Conservation (phyloP, 2,888 invertebrate species). For the Megamerina dolium region DNA sequence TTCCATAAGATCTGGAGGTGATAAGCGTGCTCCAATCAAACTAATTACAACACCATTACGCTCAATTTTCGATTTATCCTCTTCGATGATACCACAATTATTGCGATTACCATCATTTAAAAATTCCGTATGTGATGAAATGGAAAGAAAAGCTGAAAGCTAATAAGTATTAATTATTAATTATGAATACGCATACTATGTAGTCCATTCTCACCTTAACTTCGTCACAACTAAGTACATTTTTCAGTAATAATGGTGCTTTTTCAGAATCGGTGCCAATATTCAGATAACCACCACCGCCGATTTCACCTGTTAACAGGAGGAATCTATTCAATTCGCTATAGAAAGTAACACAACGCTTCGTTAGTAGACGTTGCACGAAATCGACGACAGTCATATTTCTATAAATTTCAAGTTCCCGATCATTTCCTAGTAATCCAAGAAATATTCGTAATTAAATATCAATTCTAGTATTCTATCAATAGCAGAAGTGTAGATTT, state of each 20-base stretch:
- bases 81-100: conserved; percentile 50
- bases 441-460: too few species aligned
- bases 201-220: conserved; percentile 47
- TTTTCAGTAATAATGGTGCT: conserved; percentile 49
- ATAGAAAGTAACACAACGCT: conserved; percentile 53
- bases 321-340: conserved; percentile 49
- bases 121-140: conserved; percentile 55
- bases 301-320: conserved; percentile 48
- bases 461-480: too few species aligned
- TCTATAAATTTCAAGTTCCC: conserved; percentile 46
- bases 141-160: conserved; percentile 53
- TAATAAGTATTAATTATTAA: conserved; percentile 10
- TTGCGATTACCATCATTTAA: conserved; percentile 55
- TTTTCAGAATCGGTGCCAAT: conserved; percentile 52
- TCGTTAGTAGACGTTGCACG: conserved; percentile 52
- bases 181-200: background rate
- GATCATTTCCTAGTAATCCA: conserved; percentile 29
- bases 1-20: conserved; percentile 52
- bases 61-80: conserved; percentile 45
- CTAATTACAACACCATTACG: conserved; percentile 52
- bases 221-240: conserved; percentile 57
- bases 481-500: too few species aligned
- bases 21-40: conserved; percentile 51
- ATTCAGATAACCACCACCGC: conserved; percentile 52
- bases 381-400: conserved; percentile 50